Percentiles rank a stretch among this genome's conserved stretches.
phyloP scores from a whole-genome alignment of 2,888 invertebrate genomes.

The Drosophila subsilvestris region DNA sequence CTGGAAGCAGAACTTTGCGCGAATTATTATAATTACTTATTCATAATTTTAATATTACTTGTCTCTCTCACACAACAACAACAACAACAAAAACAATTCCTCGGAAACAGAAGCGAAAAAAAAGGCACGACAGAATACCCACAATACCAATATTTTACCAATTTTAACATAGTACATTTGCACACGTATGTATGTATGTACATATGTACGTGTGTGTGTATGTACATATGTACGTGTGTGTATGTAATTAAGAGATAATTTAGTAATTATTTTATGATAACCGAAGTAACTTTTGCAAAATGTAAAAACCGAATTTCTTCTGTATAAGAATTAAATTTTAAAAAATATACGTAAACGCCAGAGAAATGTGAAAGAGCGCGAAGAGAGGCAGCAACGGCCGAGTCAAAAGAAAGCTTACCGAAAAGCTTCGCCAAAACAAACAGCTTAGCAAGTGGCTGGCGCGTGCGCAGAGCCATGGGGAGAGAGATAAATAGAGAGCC shows the following conservation, averaged over 20 bases:
- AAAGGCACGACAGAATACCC: neutral
- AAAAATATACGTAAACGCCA: slow-evolving; percentile 47
- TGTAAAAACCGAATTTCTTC: slow-evolving; percentile 59
- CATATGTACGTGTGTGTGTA: too few relatives aligned
- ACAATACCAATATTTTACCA: slow-evolving; percentile 8
- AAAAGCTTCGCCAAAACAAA: slow-evolving; percentile 8
- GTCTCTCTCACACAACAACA: slow-evolving; percentile 23
- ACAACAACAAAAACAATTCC: slow-evolving; percentile 10
- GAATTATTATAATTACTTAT: slow-evolving; percentile 17
- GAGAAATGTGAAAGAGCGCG: slow-evolving; percentile 1
- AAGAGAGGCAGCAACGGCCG: neutral
- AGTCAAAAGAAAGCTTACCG: slow-evolving; percentile 54
- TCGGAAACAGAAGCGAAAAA: slow-evolving; percentile 11
- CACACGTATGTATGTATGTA: neutral
- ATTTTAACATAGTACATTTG: slow-evolving; percentile 43
- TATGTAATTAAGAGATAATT: slow-evolving; percentile 23
- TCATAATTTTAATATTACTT: slow-evolving; percentile 17
- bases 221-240: too few relatives aligned
- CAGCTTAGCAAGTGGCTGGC: slow-evolving; percentile 29
- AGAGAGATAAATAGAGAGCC: neutral
- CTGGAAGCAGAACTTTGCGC: slow-evolving; percentile 14
- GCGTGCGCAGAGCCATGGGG: slow-evolving; percentile 36
- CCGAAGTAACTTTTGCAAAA: slow-evolving; percentile 49
- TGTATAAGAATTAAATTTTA: slow-evolving; percentile 53
- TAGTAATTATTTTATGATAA: slow-evolving; percentile 29